A percentile compares a stretch with the other conserved stretches of the same genome.
Conservation (phyloP, 2,888 invertebrate species). For the Pilophorus perplexus region DNA sequence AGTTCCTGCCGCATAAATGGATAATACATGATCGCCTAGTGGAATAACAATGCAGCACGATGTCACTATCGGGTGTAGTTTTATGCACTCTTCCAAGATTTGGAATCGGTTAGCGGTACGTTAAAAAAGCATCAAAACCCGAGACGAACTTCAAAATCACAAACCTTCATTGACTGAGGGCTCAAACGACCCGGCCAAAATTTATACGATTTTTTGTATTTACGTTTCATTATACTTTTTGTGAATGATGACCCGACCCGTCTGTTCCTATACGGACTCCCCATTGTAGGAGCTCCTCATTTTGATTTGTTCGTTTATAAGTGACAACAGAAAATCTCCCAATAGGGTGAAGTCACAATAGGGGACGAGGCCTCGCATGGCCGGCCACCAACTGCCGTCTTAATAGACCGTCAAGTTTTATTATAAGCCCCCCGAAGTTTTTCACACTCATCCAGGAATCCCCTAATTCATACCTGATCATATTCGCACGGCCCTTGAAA, state of each 20-base stretch:
- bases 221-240: too few species aligned
- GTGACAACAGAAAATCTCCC: slow-evolving; percentile 28
- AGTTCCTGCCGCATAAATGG: too few species aligned
- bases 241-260: slow-evolving; percentile 6
- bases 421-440: neutral
- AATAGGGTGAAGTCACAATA: slow-evolving; percentile 7
- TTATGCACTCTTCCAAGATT: too few species aligned
- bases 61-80: too few species aligned
- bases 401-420: slow-evolving; percentile 35
- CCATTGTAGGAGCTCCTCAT: slow-evolving; percentile 1
- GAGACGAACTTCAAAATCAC: too few species aligned
- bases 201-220: too few species aligned
- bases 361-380: slow-evolving; percentile 21
- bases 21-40: too few species aligned
- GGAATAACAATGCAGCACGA: too few species aligned
- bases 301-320: slow-evolving; percentile 35
- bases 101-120: too few species aligned
- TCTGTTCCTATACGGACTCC: neutral
- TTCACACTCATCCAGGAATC: neutral
- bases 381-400: slow-evolving; percentile 33
- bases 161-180: too few species aligned
- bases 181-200: too few species aligned
- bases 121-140: too few species aligned
- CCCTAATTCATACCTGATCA: slow-evolving; percentile 38
- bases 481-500: slow-evolving; percentile 20